Conservation (phyloP, 2,113 vertebrate genomes). For the Aix galericulata region DNA sequence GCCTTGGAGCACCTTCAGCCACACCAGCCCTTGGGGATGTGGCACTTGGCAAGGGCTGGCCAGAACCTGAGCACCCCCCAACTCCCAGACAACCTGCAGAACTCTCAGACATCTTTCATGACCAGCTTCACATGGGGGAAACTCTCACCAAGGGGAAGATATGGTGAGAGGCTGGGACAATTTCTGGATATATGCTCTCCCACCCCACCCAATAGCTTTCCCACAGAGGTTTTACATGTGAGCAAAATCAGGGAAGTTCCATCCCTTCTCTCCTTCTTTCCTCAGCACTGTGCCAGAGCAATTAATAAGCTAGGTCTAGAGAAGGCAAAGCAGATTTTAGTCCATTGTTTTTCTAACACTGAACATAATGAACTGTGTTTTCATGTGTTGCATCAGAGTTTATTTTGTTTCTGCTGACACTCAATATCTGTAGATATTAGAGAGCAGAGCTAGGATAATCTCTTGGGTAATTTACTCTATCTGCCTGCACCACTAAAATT, state of each 20-base stretch:
- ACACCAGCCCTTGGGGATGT: background rate
- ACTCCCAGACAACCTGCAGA: background rate
- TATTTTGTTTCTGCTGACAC: background rate
- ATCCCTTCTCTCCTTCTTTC: background rate
- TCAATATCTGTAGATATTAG: background rate
- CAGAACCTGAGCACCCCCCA: background rate
- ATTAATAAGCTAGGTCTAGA: background rate
- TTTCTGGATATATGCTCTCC: background rate
- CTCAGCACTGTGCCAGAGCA: fast-evolving
- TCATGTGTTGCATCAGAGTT: background rate
- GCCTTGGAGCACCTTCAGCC: background rate
- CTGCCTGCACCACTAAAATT: background rate
- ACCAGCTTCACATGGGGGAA: background rate
- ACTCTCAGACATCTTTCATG: background rate
- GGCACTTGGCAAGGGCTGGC: background rate
- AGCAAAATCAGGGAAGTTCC: background rate
- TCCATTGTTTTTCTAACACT: background rate
- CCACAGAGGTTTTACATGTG: background rate
- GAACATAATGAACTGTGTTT: background rate
- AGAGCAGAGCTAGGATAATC: background rate
- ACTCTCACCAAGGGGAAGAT: background rate
- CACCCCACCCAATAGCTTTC: background rate
- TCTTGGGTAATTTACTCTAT: background rate
- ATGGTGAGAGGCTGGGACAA: background rate
- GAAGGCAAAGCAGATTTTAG: background rate